A percentile compares a stretch with the other conserved stretches of the same genome.
Conservation (phyloP, 1,140 invertebrate genomes). For the Heliconius melpomene region DNA sequence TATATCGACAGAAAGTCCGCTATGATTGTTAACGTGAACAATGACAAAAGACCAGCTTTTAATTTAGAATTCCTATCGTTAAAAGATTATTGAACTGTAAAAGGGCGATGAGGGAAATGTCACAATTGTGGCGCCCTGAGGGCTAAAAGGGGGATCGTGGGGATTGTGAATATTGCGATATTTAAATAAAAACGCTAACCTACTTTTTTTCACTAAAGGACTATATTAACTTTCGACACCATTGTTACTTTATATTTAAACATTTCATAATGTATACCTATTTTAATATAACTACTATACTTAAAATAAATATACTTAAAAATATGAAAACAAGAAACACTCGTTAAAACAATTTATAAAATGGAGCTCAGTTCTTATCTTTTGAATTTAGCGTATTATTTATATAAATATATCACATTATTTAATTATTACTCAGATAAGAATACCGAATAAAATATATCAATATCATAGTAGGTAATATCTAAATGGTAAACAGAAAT, state of each 20-base stretch:
- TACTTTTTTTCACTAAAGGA: neutral
- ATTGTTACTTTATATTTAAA: too few relatives aligned
- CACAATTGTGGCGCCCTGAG: constrained; percentile 58
- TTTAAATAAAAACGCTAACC: neutral
- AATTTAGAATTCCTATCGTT: constrained; percentile 39
- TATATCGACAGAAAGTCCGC: neutral
- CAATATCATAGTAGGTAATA: constrained; percentile 36
- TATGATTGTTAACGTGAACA: neutral
- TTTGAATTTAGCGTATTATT: too few relatives aligned
- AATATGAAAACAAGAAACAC: too few relatives aligned
- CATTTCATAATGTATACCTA: too few relatives aligned
- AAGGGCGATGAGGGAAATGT: constrained; percentile 65
- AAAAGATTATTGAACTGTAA: constrained; percentile 65
- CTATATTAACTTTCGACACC: neutral
- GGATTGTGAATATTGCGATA: constrained; percentile 7
- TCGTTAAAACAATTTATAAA: too few relatives aligned
- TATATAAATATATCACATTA: neutral
- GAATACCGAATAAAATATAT: constrained; percentile 45
- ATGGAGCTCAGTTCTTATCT: too few relatives aligned
- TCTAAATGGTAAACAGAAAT: constrained; percentile 40
- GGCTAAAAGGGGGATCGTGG: constrained; percentile 28
- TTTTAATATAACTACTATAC: too few relatives aligned
- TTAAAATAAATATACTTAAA: too few relatives aligned
- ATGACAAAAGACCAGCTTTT: constrained; percentile 14
- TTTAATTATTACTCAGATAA: constrained; percentile 24